Evolutionary conservation across 2,888 invertebrate genomes (phyloP), one percentile per base, ranked within the genome.

Genomic region (Athripsodes cinereus): DNA sequence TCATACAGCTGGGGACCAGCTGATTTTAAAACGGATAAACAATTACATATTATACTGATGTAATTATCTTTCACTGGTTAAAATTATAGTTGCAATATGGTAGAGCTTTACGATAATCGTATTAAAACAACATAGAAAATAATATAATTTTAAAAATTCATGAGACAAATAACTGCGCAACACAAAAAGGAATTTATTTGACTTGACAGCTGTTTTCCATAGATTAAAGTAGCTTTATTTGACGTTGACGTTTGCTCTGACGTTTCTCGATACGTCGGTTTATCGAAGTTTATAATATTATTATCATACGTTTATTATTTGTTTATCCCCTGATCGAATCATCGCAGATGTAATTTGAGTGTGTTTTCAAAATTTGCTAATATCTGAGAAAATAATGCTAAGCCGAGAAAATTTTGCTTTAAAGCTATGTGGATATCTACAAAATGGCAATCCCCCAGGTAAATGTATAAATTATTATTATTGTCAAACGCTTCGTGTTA

Each of bases 361-460:
- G 11, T 31, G 31, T 31, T 8, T 11, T 31, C 11, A 31, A 31
- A 31, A 31, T 31, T 31, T 8, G 6, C 6, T 31, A 11, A 31
- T 8, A 6, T 8, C 31, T 49, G 11, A 19, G 21, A 40, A 18
- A 26, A n/a, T 8, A 6, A 50, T 50, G 50, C 3, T 71, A 66
- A 69, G 68, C 16, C 67, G 71, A 44, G 72, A 81, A 69, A 83
- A 83, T 69, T 75, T 83, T 64, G 81, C 81, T 48, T 78, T 80
- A 8, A 82, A 82, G 70, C 72, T 83, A 64, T 82, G 81, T 68
- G 78, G 80, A 35, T 69, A 82, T 62, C 71, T 81, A 63, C 78
- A 80, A 67, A 67, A 74, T 20, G 18, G 31, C 20, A 51, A 22
- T 18, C 13, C 51, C 18, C 31, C 52, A 52, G 57, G 57, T 57